Evolutionary conservation across 2,113 vertebrate species (phyloP), one percentile per base, ranked within the genome.

Genomic region (Apus apus): DNA sequence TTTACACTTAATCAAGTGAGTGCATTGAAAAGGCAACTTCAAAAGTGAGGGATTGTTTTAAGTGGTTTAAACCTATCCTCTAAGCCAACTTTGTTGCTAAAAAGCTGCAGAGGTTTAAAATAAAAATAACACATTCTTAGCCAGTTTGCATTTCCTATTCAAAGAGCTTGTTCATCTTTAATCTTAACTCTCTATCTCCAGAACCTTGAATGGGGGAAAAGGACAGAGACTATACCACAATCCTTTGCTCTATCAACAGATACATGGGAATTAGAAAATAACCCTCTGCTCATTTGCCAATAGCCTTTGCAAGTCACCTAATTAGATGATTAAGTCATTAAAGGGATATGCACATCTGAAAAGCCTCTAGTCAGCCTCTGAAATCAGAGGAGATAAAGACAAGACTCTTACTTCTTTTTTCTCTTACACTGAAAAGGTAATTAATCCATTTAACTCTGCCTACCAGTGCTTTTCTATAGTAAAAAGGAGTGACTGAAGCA

Each of bases 271-370:
- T 97, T 97, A 98, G 97, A 98, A 98, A 98, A 98, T 97, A 98
- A 97, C 98, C 98, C 97, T 97, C 97, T 97, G 96, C 95, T 98
- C 98, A 95, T 97, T 97, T 96, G 93, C 96, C 97, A 94, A 98
- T 97, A 97, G 97, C 97, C 98, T 98, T 98, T 97, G 98, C 98
- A 98, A 98, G 97, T 98, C 98, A 97, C 97, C 98, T 99, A 99
- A 99, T 99, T 98, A 99, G 97, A 98, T 97, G 98, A 99, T 99
- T 99, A 99, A 99, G 98, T 99, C 98, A 99, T 99, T 99, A 99
- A 98, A 98, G 96, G 95, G 93, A 97, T 96, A 97, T 95, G 96
- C 72, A 85, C 97, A 97, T 98, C 98, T 99, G 98, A 98, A 98
- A 98, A 98, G 98, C 96, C 95, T 93, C 97, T 93, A 95, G 96